Base-by-base conservation (phyloP, 2,888 invertebrate species). In the Perdita meconis region DNA sequence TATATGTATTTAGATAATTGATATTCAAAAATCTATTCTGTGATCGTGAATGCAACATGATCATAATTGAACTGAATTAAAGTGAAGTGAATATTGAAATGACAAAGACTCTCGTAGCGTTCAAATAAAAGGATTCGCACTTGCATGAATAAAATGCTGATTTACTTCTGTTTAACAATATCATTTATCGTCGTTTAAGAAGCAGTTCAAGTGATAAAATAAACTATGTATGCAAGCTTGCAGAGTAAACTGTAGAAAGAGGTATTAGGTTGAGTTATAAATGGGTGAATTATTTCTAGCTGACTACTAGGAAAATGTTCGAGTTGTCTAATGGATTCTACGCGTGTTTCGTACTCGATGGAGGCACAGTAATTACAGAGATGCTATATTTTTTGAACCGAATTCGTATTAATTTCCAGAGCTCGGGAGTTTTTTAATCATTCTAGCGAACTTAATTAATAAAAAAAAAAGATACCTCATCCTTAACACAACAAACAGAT, bases 231-330 rank as follows among this genome's bases (percentile, higher is more conserved):
- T 56, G 50, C 40, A 73, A 59, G 67, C 55, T 66, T 40, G 16
- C 44, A 61, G 70, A 26, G 40, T 47, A 61, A 67, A 73, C 36
- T 44, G 56, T 24, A 38, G 47, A 55, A 56, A 66, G 57, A 47
- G 69, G 16, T 47, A 63, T 61, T 61, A 63, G 50, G 51, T 16
- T 16, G 42, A 78, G 74, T 80, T 78, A 80, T 78, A 78, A 80
- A 78, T 78, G 66, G 72, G 74, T 61, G 63, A 80, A 78, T 80
- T 80, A 78, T 78, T 78, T 69, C 78, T 80, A 80, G 70, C 69
- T 66, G 57, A 24, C 80, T 60, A 44, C 51, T 22, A 57, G 63
- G 13, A 68, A 78, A 79, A 73, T 59, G 44, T 57, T 60, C 42
- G 64, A 67, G 26, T 72, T 72, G 59, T 64, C 50, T 30, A 42